Base-by-base conservation (phyloP, 2,888 invertebrate genomes). In the Arctia plantaginis region DNA sequence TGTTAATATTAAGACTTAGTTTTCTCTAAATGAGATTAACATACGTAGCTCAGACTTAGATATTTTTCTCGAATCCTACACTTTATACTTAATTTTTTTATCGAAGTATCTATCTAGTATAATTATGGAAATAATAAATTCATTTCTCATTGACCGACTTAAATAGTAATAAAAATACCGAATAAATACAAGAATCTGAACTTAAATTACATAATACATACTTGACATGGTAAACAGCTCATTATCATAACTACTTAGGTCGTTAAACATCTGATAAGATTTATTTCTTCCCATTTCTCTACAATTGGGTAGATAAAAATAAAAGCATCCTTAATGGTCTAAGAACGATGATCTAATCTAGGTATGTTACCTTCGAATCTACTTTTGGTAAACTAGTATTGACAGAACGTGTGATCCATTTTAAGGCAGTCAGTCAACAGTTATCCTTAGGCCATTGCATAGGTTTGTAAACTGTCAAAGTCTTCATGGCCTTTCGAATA, bases 231-330 rank as follows among this genome's bases (percentile, higher is more conserved):
- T 66, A 66, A 30, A 44, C 27, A 62, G 30, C 67, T 67, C 30
- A 44, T 67, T 44, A 67, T 67, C 67, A 30, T 44, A 67, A 67
- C 30, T 44, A 67, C 30, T 44, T 12, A 47, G 4, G 66, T 67
- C 66, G 20, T 67, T 30, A 27, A 18, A 30, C 2, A 30, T 20
- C 44, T 12, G 41, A 44, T 41, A 30, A 30, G 30, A 23, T 67
- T 44, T 27, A 67, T 67, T 67, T 20, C 67, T 67, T 67, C 30
- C 67, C 44, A 23, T 20, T 12, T 41, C 23, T 67, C 41, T 44
- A 44, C 30, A 47, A 47, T 41, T 39, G 13, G 12, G 30, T 12
- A 30, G 8, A 18, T 67, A 15, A 44, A 44, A 66, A 27, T 41
- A n/a, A 27, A 41, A 27, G 18, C 18, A 30, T 62, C 62, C 18